Base-by-base conservation (phyloP, 2,113 vertebrate genomes). In the Mixornis gularis region DNA sequence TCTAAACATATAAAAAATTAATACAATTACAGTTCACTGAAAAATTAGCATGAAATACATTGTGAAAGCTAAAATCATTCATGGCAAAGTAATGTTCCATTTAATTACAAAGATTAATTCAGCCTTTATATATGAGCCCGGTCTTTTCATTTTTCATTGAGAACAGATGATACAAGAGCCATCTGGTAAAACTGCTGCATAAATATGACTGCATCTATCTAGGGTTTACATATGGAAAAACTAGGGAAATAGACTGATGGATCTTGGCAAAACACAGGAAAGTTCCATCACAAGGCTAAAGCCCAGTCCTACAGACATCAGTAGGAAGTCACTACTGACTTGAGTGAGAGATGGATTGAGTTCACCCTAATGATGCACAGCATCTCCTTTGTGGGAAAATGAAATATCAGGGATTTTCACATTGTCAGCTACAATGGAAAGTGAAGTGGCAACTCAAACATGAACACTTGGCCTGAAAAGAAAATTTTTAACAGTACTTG, bases 61-160 rank as follows among this genome's bases (percentile, higher is more conserved):
- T 95, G 94, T 97, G 97, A 97, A 98, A 97, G 95, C 94, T 94
- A 96, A 96, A 97, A 96, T 97, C 63, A 93, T 96, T 98, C 96
- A 97, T 22, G 30, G 90, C 85, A 91, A 95, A 88, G 94, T 92
- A 97, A 97, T 94, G 94, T 95, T 96, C 94, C 89, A 96, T 98
- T 98, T 97, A 97, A 97, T 98, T 98, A 97, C 95, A 97, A 97
- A 97, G 96, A 98, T 97, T 97, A 97, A 98, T 97, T 96, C 93
- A 94, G 89, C 92, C 90, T 97, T 97, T 97, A 94, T 95, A 73
- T 94, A 92, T 27, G 14, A 87, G 63, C 86, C 90, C 88, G 17
- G 89, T 97, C 90, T 97, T 97, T 96, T 89, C 91, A 96, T 97
- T 97, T 98, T 97, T 97, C 95, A 96, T 62, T 89, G 81, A 96